A percentile compares a stretch with the other conserved stretches of the same genome.
phyloP scores from a whole-genome alignment of 1,140 invertebrate genomes.

The Megalonaias nervosa region DNA sequence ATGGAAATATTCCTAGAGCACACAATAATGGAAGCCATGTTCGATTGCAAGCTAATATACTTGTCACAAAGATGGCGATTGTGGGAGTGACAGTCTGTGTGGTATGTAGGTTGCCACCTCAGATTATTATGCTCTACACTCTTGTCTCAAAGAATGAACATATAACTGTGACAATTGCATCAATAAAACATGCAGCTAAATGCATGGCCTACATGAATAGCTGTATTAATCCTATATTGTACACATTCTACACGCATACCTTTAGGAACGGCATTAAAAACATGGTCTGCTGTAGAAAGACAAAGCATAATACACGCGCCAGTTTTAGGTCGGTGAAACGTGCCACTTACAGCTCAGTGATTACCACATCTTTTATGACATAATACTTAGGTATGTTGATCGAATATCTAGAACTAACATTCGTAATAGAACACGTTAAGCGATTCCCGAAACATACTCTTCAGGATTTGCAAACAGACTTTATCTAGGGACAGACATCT shows the following conservation, averaged over 20 bases:
- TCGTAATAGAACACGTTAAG: too few species aligned
- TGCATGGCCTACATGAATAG: constrained; percentile 2
- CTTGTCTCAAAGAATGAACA: too few species aligned
- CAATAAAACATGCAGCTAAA: neutral
- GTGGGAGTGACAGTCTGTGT: neutral
- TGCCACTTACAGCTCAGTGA: too few species aligned
- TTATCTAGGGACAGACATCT: too few species aligned
- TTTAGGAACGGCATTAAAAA: neutral
- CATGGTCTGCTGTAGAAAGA: neutral
- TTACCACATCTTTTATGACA: too few species aligned
- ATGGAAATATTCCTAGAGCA: too few species aligned
- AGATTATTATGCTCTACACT: neutral
- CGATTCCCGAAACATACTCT: too few species aligned
- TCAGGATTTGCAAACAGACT: too few species aligned
- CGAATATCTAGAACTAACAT: too few species aligned
- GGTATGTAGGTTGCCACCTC: constrained; percentile 1
- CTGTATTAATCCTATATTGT: constrained; percentile 1
- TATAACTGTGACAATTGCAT: neutral
- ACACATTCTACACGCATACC: neutral
- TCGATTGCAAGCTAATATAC: neutral
- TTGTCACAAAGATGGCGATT: neutral
- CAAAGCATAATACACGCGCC: too few species aligned
- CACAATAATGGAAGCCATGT: neutral
- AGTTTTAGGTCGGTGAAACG: too few species aligned
- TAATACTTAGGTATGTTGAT: too few species aligned